A percentile compares a stretch with the other conserved stretches of the same genome.
Conservation (phyloP, 2,113 vertebrate genomes). For the Campylorhamphus procurvoides region DNA sequence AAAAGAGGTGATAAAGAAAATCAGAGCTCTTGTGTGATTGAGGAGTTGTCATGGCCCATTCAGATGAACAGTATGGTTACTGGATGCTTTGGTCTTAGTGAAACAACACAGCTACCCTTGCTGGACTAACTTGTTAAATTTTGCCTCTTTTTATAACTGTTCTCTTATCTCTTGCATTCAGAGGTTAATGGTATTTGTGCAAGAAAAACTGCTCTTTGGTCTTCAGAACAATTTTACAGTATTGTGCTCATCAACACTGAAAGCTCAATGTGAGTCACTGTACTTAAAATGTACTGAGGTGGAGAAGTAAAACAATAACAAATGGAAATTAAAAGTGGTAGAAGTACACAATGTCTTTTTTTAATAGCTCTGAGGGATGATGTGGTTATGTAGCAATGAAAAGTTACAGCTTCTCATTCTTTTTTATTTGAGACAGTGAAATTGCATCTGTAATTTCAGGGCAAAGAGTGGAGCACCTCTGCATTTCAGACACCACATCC, state of each 20-base stretch:
- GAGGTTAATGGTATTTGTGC: background rate
- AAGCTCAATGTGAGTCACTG: background rate
- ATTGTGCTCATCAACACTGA: background rate
- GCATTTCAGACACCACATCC: background rate
- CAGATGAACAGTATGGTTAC: background rate
- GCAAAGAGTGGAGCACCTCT: background rate
- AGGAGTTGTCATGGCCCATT: background rate
- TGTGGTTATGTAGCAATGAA: slow-evolving; percentile 29
- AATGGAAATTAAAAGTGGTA: slow-evolving; percentile 19
- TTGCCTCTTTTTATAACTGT: background rate
- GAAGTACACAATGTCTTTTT: background rate
- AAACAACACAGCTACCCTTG: background rate
- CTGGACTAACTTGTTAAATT: background rate
- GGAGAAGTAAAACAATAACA: slow-evolving; percentile 21
- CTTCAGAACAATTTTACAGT: background rate
- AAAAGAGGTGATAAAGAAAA: background rate
- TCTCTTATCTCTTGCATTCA: background rate
- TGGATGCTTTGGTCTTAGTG: background rate
- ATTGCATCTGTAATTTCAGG: slow-evolving; percentile 6
- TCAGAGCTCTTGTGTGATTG: background rate
- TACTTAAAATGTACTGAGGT: background rate
- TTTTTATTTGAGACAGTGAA: slow-evolving; percentile 27
- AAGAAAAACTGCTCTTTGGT: background rate
- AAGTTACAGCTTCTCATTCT: slow-evolving; percentile 24
- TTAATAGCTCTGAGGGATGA: background rate